These are phyloP conservation scores for Podarcis cretensis DNA, from an alignment of 2,113 vertebrate genomes.

Conservation along the genomic window DNA sequence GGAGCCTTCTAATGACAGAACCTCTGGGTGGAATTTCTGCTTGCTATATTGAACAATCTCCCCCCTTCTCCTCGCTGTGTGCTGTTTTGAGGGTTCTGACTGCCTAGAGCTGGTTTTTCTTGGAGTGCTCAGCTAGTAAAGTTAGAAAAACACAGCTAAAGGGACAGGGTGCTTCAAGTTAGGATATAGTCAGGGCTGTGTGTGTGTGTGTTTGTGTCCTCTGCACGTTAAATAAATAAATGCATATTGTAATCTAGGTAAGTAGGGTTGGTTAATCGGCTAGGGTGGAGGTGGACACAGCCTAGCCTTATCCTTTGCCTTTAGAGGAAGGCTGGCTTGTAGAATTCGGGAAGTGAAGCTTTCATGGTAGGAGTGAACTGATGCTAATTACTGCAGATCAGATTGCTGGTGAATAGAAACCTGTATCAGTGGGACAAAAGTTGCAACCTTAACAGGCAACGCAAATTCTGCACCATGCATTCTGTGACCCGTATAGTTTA, in stretches of 20 bases:
- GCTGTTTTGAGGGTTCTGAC: too few relatives aligned
- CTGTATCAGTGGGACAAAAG: background rate
- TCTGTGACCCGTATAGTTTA: background rate
- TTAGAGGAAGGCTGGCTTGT: background rate
- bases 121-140: background rate
- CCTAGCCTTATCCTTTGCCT: background rate
- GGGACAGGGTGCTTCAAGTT: background rate
- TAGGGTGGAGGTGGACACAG: background rate
- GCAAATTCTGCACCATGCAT: background rate
- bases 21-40: too few relatives aligned
- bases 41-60: too few relatives aligned
- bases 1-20: too few relatives aligned
- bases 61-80: too few relatives aligned
- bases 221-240: background rate
- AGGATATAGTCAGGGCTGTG: background rate
- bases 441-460: background rate
- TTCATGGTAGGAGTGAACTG: background rate
- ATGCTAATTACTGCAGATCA: background rate
- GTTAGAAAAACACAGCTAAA: background rate
- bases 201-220: background rate
- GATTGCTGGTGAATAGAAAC: background rate
- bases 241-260: background rate
- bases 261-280: too few relatives aligned
- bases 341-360: background rate
- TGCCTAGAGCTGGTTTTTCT: too few relatives aligned